Evolutionary conservation across 2,888 invertebrate genomes (phyloP).

Genomic region (Drosophila pseudotalamancana): DNA sequence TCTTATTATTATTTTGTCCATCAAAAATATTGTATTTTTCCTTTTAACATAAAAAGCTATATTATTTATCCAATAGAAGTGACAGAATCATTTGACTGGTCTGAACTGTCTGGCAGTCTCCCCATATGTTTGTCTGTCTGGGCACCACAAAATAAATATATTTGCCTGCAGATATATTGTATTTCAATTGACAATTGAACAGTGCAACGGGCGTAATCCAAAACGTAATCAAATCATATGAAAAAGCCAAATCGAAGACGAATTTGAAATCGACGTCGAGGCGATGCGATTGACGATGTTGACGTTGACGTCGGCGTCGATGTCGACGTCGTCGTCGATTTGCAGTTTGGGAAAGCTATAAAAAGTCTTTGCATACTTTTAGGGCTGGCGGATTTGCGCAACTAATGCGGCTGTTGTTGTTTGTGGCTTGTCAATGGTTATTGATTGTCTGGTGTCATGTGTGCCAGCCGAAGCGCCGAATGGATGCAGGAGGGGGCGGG

Average conservation of each 20-base stretch:
- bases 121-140: conserved; percentile 19
- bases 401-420: conserved; percentile 70
- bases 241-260: conserved; percentile 50
- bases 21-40: too few species aligned
- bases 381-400: conserved; percentile 65
- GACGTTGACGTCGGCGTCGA: conserved; percentile 23
- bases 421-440: conserved; percentile 79
- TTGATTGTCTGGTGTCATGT: conserved; percentile 78
- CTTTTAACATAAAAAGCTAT: too few species aligned
- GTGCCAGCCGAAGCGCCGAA: conserved; percentile 12
- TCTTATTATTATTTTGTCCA: too few species aligned
- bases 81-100: conserved; percentile 27
- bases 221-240: conserved; percentile 76
- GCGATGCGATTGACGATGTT: conserved; percentile 8
- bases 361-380: conserved; percentile 65
- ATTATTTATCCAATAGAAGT: too few species aligned
- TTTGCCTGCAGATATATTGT: conserved; percentile 66
- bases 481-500: too few species aligned
- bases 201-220: conserved; percentile 63
- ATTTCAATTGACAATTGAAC: conserved; percentile 73
- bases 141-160: conserved; percentile 35
- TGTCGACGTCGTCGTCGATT: conserved; percentile 53
- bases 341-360: conserved; percentile 62
- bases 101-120: not conserved
- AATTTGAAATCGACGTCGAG: conserved; percentile 30